Base-by-base conservation (phyloP, 2,888 invertebrate species). In the Campoletis raptor region DNA sequence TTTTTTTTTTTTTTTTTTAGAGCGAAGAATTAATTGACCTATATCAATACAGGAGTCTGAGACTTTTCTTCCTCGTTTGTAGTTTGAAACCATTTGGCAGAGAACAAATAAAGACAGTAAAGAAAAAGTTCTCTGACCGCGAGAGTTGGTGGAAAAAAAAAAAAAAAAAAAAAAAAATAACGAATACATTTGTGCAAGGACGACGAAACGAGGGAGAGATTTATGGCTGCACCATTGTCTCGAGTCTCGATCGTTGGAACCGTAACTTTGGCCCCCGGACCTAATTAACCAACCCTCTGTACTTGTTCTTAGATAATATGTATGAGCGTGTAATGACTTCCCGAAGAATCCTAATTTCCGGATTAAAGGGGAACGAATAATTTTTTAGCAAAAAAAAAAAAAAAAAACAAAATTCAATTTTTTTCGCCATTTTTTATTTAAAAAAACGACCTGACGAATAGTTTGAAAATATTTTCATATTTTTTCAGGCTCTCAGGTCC, bases 221-320 rank as follows among this genome's bases (percentile, higher is more conserved):
- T 88, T 88, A 88, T 88, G 82, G 78, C 70, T 78, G 78, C 52
- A 52, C 78, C 78, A 86, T 88, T 87, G 85, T 86, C 85, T 85
- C 83, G 80, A 57, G 80, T 69, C 70, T 72, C 83, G 85, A 88
- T 88, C 86, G 86, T 88, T 88, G 81, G 81, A 45, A 61, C 61
- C 40, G 30, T 69, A 70, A 54, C 70, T 54, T 57, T 79, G 67
- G 70, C 74, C 70, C 24, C 21, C 70, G 83, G 82, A 88, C 87
- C 88, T 86, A 89, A 89, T 89, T 89, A 89, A 88, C 81, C 81
- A 70, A 57, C 64, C 74, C 85, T 69, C 81, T 37, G n/a, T 64
- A n/a, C 74, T 52, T 74, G 74, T 42, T 30, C 52, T 45, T 40
- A 57, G 48, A 61, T 67, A 74, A 61, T 67, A 67, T 57, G 48